Conservation (phyloP, 2,888 invertebrate genomes). For the Lydus trimaculatus region DNA sequence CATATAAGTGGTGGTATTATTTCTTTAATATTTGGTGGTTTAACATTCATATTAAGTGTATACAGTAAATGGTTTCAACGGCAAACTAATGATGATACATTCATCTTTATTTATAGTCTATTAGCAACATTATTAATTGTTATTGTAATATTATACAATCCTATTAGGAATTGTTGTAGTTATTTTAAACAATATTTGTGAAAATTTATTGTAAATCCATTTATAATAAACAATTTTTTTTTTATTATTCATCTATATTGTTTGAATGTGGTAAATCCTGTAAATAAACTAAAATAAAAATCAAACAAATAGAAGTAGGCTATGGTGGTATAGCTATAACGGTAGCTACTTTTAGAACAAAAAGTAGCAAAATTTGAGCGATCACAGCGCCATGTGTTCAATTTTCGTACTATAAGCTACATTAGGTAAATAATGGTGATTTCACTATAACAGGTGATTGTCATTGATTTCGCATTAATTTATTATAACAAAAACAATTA, state of each 20-base stretch:
- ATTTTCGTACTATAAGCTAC: background rate
- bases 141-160: constrained; percentile 40
- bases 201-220: constrained; percentile 7
- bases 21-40: constrained; percentile 44
- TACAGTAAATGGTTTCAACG: constrained; percentile 48
- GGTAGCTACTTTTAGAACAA: background rate
- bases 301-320: no score
- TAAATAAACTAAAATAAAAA: background rate
- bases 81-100: constrained; percentile 31
- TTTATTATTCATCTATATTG: background rate
- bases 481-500: background rate
- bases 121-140: constrained; percentile 30
- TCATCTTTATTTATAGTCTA: constrained; percentile 35
- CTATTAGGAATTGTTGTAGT: constrained; percentile 27
- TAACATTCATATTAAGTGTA: constrained; percentile 44
- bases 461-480: background rate
- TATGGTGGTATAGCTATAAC: background rate
- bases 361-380: background rate
- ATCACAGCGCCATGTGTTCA: background rate
- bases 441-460: background rate
- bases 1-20: constrained; percentile 43
- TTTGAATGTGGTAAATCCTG: background rate
- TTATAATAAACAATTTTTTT: background rate
- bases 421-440: background rate
- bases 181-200: constrained; percentile 14